Percentiles rank a stretch among this genome's conserved stretches.
phyloP scores from a whole-genome alignment of 1,140 invertebrate genomes.

The Anastrepha ludens region DNA sequence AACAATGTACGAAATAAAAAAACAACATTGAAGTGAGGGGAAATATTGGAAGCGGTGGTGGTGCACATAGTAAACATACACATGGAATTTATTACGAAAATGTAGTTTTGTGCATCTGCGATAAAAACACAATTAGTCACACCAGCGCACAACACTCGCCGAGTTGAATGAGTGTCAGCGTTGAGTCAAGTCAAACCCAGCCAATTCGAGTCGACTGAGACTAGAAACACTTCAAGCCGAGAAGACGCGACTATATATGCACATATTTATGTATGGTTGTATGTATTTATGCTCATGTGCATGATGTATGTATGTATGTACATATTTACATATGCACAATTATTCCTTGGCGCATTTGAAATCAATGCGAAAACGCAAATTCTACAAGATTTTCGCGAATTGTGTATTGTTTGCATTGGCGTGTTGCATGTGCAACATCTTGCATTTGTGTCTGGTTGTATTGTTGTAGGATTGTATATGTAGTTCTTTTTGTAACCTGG shows the following conservation, averaged over 20 bases:
- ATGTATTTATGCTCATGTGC: background rate
- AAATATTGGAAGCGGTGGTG: background rate
- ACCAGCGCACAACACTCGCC: background rate
- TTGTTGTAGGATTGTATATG: background rate
- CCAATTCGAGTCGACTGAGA: background rate
- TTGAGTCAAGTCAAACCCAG: background rate
- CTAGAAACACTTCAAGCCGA: background rate
- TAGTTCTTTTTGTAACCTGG: background rate
- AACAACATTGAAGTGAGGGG: background rate
- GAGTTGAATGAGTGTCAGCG: background rate
- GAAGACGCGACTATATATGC: background rate
- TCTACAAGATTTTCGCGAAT: constrained; percentile 25
- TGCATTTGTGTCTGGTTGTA: background rate
- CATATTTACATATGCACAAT: background rate
- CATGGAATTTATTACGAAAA: constrained; percentile 42
- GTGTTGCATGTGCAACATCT: constrained; percentile 39
- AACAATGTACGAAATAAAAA: background rate
- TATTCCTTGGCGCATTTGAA: background rate
- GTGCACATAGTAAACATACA: background rate
- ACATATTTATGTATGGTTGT: background rate
- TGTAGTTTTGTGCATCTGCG: constrained; percentile 42
- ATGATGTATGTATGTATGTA: background rate
- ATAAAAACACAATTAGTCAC: constrained; percentile 53
- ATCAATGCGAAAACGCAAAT: constrained; percentile 46
- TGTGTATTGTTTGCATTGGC: background rate